Base-by-base conservation (phyloP, 2,797 vertebrate species). In the Micromesistius poutassou region DNA sequence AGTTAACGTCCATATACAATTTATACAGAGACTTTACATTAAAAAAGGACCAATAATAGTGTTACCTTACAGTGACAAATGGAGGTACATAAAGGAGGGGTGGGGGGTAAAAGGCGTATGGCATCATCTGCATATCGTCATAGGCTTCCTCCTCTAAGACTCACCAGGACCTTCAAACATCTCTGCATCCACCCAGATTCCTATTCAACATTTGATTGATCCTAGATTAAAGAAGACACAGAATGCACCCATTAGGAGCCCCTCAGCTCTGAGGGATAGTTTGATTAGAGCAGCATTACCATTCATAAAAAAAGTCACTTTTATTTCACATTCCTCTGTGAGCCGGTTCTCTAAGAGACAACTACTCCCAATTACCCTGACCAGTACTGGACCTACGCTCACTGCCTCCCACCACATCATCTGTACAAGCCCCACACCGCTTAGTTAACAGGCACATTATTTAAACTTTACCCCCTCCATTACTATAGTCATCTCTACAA, bases 11-110 rank as follows among this genome's bases (percentile, higher is more conserved):
- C 76, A 77, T 80, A 81, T 82, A 82, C 82, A 33, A 75, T 16
- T 77, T 86, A 73, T 79, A 79, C 78, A 82, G 68, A 82, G 40
- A 31, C 75, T 80, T 84, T 72, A 77, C 70, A 76, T 10, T 77
- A 77, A 82, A 82, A 81, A 76, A 50, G 70, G 72, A 74, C 74
- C 77, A 46, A 76, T 19, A 74, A 38, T 76, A 85, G 79, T 30
- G 76, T 82, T 84, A 78, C 28, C 28, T 76, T 76, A 78, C 76
- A 55, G n/a, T 73, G 76, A 77, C 79, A 73, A 76, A 75, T 16
- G 72, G 46, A 77, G 74, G 42, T 80, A 22, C 6, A n/a, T 42
- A 25, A 71, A 71, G 31, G 30, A 22, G 30, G 70, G 70, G 28
- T 5, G 30, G 70, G 70, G 68, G 30, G 30, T 71, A 30, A 33